Base-by-base conservation (phyloP, 2,888 invertebrate species). In the Campaea margaritaria region DNA sequence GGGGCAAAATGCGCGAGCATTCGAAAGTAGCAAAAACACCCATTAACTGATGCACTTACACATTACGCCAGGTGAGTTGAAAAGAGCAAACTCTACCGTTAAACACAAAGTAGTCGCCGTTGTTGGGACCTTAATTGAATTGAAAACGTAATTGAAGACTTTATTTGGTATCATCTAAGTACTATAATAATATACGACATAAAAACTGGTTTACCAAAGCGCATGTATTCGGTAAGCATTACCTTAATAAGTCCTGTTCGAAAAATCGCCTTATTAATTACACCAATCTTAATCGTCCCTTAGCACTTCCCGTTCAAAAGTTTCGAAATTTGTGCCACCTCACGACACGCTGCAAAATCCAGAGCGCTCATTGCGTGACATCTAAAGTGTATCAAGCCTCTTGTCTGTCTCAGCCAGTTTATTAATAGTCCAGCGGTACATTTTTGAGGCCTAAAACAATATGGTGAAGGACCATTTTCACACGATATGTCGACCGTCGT, bases 11-110 rank as follows among this genome's bases (percentile, higher is more conserved):
- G 58, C 56, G 56, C 55, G 39, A 45, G 58, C 58, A 55, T 45
- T 56, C 43, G 58, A 49, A 53, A 57, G 46, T 61, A 46, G 60
- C 62, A 66, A 66, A 65, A 64, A 64, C 60, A 38, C 27, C 53
- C 48, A 46, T 64, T 54, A 59, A 48, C 51, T 14, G 21, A 8
- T 10, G 34, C 48, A 58, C 44, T 52, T 42, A 31, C 44, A 48
- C 39, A 21, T 27, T 13, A 44, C 27, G 14, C n/a, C n/a, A n/a
- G n/a, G 28, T 27, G 41, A 31, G 14, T 15, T 34, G 1, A 9
- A 46, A 46, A 1, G 21, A 31, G 45, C 36, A 36, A 11, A 1
- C 15, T 36, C 15, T 11, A 34, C 47, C 21, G 47, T 47, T 47
- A 13, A 28, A 45, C 1, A 0, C 15, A 15, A 4, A 10, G 7